phyloP scores from a whole-genome alignment of 2,888 invertebrate species.

The Cosmia pyralina region DNA sequence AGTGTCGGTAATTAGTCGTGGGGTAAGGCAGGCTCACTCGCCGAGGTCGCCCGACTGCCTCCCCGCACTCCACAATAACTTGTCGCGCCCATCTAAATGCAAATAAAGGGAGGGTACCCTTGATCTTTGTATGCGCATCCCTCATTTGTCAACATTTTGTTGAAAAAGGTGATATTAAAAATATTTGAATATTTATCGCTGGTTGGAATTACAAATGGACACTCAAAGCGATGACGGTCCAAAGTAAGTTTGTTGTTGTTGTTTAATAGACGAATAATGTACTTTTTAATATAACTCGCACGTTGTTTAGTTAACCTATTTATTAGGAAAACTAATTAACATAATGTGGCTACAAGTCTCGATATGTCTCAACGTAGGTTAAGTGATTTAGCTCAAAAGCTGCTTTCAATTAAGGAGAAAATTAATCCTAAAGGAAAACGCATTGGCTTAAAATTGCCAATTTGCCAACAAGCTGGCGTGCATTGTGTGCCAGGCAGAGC shows the following conservation, averaged over 20 bases:
- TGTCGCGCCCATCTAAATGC: slow-evolving; percentile 86
- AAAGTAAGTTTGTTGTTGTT: slow-evolving; percentile 11
- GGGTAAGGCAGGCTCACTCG: slow-evolving; percentile 61
- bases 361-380: slow-evolving; percentile 12
- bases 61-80: slow-evolving; percentile 77
- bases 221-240: slow-evolving; percentile 27
- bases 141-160: slow-evolving; percentile 85
- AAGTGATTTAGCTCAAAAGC: slow-evolving; percentile 45
- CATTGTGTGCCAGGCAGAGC: slow-evolving; percentile 56
- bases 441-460: slow-evolving; percentile 60
- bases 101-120: slow-evolving; percentile 83
- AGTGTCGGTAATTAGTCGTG: slow-evolving; percentile 76
- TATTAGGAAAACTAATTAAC: neutral
- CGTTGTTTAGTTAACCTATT: neutral
- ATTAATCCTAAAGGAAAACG: slow-evolving; percentile 51
- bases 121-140: slow-evolving; percentile 83
- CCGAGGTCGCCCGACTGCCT: slow-evolving; percentile 56
- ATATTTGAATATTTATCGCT: slow-evolving; percentile 62
- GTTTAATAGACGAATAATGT: neutral
- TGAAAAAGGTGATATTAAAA: slow-evolving; percentile 69
- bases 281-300: neutral
- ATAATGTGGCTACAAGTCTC: neutral
- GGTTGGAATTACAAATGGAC: slow-evolving; percentile 50
- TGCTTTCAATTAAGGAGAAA: slow-evolving; percentile 46
- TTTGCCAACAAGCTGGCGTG: slow-evolving; percentile 54